Base-by-base conservation (phyloP, 2,888 invertebrate species). In the Orchesellides sinensis region DNA sequence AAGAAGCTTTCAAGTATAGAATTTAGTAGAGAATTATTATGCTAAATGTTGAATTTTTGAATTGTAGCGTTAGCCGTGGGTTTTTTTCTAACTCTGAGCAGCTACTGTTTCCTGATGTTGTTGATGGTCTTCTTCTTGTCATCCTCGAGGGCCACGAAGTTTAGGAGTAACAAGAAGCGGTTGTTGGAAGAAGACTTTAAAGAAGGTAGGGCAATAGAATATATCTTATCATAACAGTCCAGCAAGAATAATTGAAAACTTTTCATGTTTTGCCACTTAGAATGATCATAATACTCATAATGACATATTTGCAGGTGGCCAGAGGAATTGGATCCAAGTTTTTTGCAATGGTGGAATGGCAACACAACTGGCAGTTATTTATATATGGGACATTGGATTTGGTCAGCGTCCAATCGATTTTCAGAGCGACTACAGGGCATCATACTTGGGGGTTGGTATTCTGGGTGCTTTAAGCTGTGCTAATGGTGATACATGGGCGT, bases 401-500 rank as follows among this genome's bases (percentile, higher is more conserved):
- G 93, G 93, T 1, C 96, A 97, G 89, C 91, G 92, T 27, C 93
- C 95, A 0, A 93, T 97, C 56, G 94, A 97, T 90, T 96, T 97
- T 90, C 89, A 91, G 1, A 92, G 91, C 73, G 92, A 94, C 88
- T 96, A 96, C 89, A 92, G 95, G 89, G 93, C 94, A 25, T 95
- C 96, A 2, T 96, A 95, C 95, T 91, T 96, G n/a, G 93, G 95
- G 2, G 91, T 96, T 87, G 95, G 94, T 32, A 92, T 96, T 69
- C 91, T 96, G 87, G 95, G 94, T 88, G 92, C 95, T 0, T 92
- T 96, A 88, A 93, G 96, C 14, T 95, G 95, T 89, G 94, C 94
- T 87, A 95, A 95, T 89, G 97, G 96, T 0, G 97, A 97, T 89
- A 97, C 97, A 0, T 96, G 96, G 95, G 95, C 97, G 63, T 96